These are phyloP conservation scores for Alloplasta piceator DNA, from an alignment of 2,888 invertebrate genomes.

Conservation along the genomic window DNA sequence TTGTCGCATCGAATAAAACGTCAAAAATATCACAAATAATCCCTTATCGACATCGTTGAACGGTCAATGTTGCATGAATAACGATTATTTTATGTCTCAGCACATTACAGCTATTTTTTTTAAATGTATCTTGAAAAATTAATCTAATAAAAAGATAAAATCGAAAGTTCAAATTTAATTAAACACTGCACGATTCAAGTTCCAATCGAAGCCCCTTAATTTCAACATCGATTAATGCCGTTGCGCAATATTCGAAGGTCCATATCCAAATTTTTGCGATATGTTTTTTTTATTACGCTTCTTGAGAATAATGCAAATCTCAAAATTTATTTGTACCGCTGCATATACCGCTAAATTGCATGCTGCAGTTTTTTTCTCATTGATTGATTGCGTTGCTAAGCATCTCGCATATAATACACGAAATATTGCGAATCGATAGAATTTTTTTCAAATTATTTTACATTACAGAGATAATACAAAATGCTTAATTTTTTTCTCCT, in stretches of 20 bases:
- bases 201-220: background rate
- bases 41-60: constrained; percentile 23
- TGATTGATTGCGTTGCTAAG: constrained; percentile 49
- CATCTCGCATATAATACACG: constrained; percentile 35
- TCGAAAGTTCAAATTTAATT: background rate
- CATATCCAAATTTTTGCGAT: constrained; percentile 17
- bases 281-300: constrained; percentile 21
- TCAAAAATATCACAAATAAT: constrained; percentile 27
- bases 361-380: constrained; percentile 54
- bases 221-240: background rate
- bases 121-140: constrained; percentile 1
- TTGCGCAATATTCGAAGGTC: background rate
- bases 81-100: constrained; percentile 45
- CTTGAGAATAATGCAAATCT: constrained; percentile 15
- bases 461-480: background rate
- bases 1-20: too few relatives aligned
- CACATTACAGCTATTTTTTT: constrained; percentile 15
- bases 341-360: constrained; percentile 55
- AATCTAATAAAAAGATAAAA: background rate
- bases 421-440: constrained; percentile 38
- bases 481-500: constrained; percentile 24
- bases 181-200: background rate
- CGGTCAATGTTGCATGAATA: constrained; percentile 57
- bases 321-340: constrained; percentile 38
- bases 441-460: constrained; percentile 23